A percentile compares a stretch with the other conserved stretches of the same genome.
Conservation (phyloP, 2,888 invertebrate genomes). For the Ctenicera cuprea region DNA sequence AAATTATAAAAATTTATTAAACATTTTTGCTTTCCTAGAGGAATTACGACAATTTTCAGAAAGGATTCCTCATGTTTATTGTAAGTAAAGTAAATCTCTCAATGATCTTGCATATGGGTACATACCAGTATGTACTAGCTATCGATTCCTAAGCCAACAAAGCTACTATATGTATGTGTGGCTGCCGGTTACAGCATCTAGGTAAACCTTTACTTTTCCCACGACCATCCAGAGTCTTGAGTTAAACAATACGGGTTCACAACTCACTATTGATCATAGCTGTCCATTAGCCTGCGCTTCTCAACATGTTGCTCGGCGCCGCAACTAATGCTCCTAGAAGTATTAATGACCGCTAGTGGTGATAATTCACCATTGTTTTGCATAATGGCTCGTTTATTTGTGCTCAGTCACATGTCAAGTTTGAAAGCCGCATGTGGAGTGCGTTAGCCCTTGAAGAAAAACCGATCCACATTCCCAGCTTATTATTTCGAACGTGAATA, state of each 20-base stretch:
- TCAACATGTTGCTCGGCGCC: conserved; percentile 64
- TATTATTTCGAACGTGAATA: conserved; percentile 24
- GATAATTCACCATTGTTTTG: conserved; percentile 62
- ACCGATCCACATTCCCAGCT: conserved; percentile 18
- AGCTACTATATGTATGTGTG: conserved; percentile 50
- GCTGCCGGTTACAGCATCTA: conserved; percentile 54
- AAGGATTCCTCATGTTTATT: conserved; percentile 21
- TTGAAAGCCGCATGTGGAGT: conserved; percentile 26
- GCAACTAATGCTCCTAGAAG: conserved; percentile 57
- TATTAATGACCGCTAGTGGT: conserved; percentile 58
- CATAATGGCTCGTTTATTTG: conserved; percentile 56
- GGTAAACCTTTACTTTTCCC: conserved; percentile 68
- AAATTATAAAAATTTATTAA: no score
- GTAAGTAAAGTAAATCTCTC: conserved; percentile 34
- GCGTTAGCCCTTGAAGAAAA: conserved; percentile 37
- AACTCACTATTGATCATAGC: conserved; percentile 69
- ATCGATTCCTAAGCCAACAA: conserved; percentile 52
- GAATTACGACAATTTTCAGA: no score
- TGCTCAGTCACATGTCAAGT: conserved; percentile 46
- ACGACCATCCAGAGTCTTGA: conserved; percentile 66
- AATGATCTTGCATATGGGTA: conserved; percentile 46
- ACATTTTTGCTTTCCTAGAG: no score
- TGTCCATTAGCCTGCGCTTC: conserved; percentile 67
- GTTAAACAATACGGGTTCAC: conserved; percentile 68
- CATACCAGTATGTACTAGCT: conserved; percentile 45